Base-by-base conservation (phyloP, 1,140 invertebrate genomes). In the Arion vulgaris region DNA sequence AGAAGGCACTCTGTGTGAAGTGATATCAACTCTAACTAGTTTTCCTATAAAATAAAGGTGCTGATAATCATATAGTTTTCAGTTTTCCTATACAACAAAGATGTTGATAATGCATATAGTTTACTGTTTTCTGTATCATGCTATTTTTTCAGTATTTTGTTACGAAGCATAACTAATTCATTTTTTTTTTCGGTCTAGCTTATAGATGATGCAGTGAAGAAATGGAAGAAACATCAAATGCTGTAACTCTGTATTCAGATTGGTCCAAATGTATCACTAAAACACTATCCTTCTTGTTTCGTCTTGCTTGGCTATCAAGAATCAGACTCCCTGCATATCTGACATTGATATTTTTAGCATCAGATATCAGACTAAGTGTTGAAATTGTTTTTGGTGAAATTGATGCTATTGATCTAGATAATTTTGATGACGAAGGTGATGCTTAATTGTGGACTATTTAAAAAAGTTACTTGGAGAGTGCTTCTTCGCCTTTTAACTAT, bases 321-420 rank as follows among this genome's bases (percentile, higher is more conserved):
- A 74, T 81, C 36, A 38, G 71, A 39, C 32, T 81, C 11, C 80
- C 80, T 57, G 80, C 71, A 45, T 81, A 73, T 53, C 26, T 81
- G 26, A 81, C 80, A 0, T 51, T 81, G 0, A 51, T 81, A 19
- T 74, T 81, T 74, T 41, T 81, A 36, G 80, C 80, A 41, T 34
- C 80, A 53, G 80, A 81, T 81, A 41, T 74, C 9, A 73, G 80
- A 32, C 36, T 81, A 34, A 81, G 69, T 39, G 32, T 81, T 32
- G 80, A 81, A 19, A 62, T 81, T 73, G 36, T 72, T 15, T 28
- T 81, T 71, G 57, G 23, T 36, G 78, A 51, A 4, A 4, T 23
- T 41, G 36, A 32, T 0, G 66, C 68, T 80, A 5, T 66, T 41
- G 76, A 76, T 53, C 19, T 68, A 38, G 57, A 79, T 38, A 38